Evolutionary conservation across 2,113 vertebrate genomes (phyloP).

Genomic region (Platichthys stellatus): DNA sequence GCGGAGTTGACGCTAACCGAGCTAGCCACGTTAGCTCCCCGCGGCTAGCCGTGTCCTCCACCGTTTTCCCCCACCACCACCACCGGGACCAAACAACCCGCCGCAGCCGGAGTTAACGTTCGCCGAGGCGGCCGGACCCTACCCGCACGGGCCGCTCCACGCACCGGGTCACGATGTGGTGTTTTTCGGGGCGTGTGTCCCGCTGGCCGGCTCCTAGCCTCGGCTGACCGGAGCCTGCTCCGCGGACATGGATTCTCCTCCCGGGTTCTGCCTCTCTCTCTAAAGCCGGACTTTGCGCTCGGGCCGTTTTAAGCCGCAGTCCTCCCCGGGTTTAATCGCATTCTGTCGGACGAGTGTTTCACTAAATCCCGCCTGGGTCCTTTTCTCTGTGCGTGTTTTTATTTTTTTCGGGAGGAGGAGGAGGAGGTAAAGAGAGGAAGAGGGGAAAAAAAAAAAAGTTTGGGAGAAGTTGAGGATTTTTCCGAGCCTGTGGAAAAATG

Average conservation of each 20-base stretch:
- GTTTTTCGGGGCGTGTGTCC: conserved; percentile 50
- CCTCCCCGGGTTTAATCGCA: conserved; percentile 5
- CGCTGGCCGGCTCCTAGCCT: conserved; percentile 69
- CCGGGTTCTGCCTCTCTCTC: background rate
- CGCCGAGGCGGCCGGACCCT: background rate
- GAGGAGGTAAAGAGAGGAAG: background rate
- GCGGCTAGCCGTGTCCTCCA: conserved; percentile 25
- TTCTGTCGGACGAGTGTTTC: conserved; percentile 20
- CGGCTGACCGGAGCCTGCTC: conserved; percentile 58
- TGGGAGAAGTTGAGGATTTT: conserved; percentile 57
- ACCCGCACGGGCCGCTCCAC: background rate
- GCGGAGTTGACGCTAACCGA: conserved; percentile 46
- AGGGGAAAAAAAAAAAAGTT: conserved; percentile 1
- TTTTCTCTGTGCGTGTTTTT: background rate
- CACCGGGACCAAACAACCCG: background rate
- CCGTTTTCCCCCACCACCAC: background rate
- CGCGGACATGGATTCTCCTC: conserved; percentile 26
- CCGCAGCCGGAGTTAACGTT: background rate
- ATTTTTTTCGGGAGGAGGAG: background rate
- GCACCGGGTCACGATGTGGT: conserved; percentile 48
- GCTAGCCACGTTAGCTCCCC: conserved; percentile 50
- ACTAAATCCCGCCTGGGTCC: conserved; percentile 13
- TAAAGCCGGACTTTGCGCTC: conserved; percentile 60
- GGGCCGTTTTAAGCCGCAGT: conserved; percentile 8
- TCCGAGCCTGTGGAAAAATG: conserved; percentile 79